Evolutionary conservation across 2,888 invertebrate genomes (phyloP).

Genomic region (Torymus tubicola): DNA sequence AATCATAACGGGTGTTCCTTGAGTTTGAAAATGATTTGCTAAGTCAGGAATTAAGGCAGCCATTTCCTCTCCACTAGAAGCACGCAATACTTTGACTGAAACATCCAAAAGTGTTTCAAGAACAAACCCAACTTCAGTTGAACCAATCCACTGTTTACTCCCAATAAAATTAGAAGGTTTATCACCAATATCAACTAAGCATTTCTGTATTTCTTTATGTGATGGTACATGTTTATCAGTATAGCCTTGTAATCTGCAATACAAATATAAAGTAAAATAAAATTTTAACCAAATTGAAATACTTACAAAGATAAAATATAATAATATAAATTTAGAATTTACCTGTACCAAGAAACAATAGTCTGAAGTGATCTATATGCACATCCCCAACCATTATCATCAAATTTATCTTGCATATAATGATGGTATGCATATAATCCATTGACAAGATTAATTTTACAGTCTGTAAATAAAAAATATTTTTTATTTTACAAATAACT

Average conservation of each 20-base stretch:
- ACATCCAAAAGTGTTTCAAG: conserved; percentile 88
- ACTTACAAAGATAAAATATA: background rate
- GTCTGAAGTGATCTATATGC: conserved; percentile 99
- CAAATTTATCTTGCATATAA: conserved; percentile 95
- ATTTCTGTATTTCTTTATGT: conserved; percentile 93
- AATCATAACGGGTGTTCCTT: conserved; percentile 99
- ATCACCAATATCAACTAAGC: conserved; percentile 95
- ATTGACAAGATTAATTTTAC: conserved; percentile 79
- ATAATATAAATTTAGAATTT: conserved; percentile 61
- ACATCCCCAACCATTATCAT: conserved; percentile 99
- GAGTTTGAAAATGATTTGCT: conserved; percentile 91
- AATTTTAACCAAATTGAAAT: background rate
- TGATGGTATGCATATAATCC: conserved; percentile 97
- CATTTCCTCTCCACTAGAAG: conserved; percentile 91
- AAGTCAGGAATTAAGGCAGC: conserved; percentile 88
- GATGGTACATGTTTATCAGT: conserved; percentile 86
- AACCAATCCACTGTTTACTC: conserved; percentile 98
- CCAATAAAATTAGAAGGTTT: conserved; percentile 92
- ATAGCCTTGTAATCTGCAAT: conserved; percentile 86
- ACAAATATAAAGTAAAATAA: background rate
- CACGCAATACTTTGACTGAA: conserved; percentile 88
- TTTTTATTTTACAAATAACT: background rate
- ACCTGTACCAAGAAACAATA: conserved; percentile 95
- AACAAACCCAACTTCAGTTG: conserved; percentile 96
- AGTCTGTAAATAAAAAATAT: conserved; percentile 4